phyloP scores from a whole-genome alignment of 2,113 vertebrate species.

The Calidris pygmaea region DNA sequence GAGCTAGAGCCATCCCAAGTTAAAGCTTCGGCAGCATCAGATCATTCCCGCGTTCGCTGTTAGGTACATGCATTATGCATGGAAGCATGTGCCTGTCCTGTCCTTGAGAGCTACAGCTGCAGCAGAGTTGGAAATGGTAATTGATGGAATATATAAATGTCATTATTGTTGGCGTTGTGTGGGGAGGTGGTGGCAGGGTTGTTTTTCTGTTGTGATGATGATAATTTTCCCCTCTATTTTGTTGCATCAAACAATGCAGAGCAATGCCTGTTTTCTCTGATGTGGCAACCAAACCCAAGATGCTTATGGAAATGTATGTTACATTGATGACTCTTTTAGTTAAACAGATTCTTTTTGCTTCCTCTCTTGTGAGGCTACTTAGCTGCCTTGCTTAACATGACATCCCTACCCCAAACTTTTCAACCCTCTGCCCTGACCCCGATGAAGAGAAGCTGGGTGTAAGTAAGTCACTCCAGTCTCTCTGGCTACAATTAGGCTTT shows the following conservation, averaged over 20 bases:
- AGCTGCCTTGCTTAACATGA: background rate
- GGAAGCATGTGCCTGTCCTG: background rate
- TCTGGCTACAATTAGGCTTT: background rate
- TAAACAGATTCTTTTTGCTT: background rate
- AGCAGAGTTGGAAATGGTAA: slow-evolving; percentile 43
- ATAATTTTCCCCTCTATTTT: background rate
- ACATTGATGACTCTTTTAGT: background rate
- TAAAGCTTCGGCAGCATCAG: background rate
- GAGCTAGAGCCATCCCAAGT: slow-evolving; percentile 29
- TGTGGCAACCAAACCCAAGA: background rate
- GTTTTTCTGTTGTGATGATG: background rate
- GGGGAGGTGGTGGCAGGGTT: background rate
- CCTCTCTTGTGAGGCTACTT: background rate
- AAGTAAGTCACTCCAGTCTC: fast-evolving
- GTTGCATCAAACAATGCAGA: background rate
- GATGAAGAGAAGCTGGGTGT: background rate
- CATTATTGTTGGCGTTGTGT: slow-evolving; percentile 30
- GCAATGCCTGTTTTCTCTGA: background rate
- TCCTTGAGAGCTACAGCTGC: slow-evolving; percentile 63
- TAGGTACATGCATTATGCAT: slow-evolving; percentile 60
- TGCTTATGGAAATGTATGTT: background rate
- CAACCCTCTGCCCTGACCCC: background rate
- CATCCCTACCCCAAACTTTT: background rate
- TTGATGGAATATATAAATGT: slow-evolving; percentile 60
- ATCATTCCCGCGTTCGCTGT: background rate